Evolutionary conservation across 2,113 vertebrate species (phyloP).

Genomic region (Pluvianellus socialis): DNA sequence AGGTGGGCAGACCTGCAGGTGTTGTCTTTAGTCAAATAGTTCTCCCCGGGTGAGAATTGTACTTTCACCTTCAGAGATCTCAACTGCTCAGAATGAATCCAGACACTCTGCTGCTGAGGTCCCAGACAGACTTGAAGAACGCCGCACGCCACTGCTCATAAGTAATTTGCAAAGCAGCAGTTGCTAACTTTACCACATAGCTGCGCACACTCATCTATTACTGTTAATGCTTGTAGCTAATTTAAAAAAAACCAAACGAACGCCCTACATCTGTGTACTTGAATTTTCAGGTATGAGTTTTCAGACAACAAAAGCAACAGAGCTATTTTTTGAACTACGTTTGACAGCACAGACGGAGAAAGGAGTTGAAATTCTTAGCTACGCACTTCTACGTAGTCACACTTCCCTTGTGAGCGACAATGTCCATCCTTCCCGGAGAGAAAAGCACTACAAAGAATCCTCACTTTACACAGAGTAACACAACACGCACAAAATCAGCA

Average conservation of each 20-base stretch:
- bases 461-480: neutral
- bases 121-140: neutral
- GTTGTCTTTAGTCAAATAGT: accelerated
- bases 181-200: neutral
- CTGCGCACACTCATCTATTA: neutral
- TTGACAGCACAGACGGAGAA: neutral
- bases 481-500: neutral
- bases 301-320: neutral
- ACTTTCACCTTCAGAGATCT: neutral
- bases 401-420: neutral
- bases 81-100: neutral
- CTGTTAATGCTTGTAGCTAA: no score
- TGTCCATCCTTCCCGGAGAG: neutral
- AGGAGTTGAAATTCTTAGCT: neutral
- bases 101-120: neutral
- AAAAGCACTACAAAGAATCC: neutral
- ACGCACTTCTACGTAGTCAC: neutral
- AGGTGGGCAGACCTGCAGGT: neutral
- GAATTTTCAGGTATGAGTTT: neutral
- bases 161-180: accelerated
- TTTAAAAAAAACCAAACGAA: neutral
- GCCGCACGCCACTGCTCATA: neutral
- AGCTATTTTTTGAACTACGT: neutral
- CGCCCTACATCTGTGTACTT: neutral
- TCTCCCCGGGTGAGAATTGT: neutral